These are phyloP conservation scores for Drosophila nebulosa DNA, from an alignment of 1,140 invertebrate species.

Conservation along the genomic window DNA sequence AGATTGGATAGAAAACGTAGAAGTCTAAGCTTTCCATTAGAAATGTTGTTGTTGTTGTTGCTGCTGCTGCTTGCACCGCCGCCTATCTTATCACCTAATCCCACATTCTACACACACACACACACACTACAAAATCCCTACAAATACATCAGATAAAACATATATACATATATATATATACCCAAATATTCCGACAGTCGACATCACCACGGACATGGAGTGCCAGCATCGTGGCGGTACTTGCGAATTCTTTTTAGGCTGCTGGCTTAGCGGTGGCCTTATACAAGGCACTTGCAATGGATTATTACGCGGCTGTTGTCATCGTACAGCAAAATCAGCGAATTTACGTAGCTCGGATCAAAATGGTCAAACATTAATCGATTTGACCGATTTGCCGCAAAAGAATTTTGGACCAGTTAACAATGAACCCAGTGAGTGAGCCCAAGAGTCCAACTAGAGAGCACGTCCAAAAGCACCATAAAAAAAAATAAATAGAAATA, in stretches of 20 bases:
- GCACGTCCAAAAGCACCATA: constrained; percentile 52
- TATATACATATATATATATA: neutral
- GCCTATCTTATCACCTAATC: constrained; percentile 6
- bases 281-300: constrained; percentile 92
- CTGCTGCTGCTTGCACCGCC: constrained; percentile 67
- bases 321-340: constrained; percentile 88
- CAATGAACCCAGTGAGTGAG: constrained; percentile 89
- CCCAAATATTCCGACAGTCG: constrained; percentile 58
- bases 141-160: too few species aligned
- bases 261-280: constrained; percentile 94
- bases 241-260: constrained; percentile 95
- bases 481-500: constrained; percentile 21
- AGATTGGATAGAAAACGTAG: constrained; percentile 11
- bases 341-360: constrained; percentile 83
- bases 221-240: constrained; percentile 87
- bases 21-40: constrained; percentile 54
- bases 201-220: constrained; percentile 81
- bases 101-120: constrained; percentile 31
- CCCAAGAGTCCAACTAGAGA: constrained; percentile 41
- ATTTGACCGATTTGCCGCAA: constrained; percentile 80
- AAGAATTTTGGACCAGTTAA: constrained; percentile 86
- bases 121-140: constrained; percentile 10
- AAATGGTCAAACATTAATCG: constrained; percentile 69
- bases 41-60: constrained; percentile 41
- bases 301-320: constrained; percentile 93